These are phyloP conservation scores for Cirrhinus mrigala DNA, from an alignment of 2,797 vertebrate species.

Conservation along the genomic window DNA sequence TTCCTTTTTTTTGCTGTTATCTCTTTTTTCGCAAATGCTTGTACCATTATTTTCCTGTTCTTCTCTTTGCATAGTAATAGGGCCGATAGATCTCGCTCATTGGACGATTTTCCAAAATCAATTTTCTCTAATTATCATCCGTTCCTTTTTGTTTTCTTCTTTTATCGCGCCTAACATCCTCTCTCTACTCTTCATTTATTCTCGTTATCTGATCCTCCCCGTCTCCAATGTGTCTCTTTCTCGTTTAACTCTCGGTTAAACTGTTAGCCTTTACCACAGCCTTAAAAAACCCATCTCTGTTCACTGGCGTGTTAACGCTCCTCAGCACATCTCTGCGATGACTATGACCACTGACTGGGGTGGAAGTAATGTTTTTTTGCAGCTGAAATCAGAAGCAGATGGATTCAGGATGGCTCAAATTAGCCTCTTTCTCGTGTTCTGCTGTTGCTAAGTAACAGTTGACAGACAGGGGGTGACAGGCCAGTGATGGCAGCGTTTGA, in stretches of 20 bases:
- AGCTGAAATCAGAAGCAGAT: conserved; percentile 62
- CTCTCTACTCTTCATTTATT: conserved; percentile 20
- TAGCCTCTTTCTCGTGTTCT: conserved; percentile 58
- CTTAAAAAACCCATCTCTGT: conserved; percentile 38
- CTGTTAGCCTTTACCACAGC: conserved; percentile 44
- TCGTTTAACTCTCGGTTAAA: conserved; percentile 45
- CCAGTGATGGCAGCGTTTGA: conserved; percentile 66
- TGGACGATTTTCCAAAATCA: conserved; percentile 26
- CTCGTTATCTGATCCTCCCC: conserved; percentile 24
- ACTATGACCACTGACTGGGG: conserved; percentile 66
- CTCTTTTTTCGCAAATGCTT: conserved; percentile 18
- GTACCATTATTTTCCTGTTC: conserved; percentile 21
- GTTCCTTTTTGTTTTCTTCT: conserved; percentile 27
- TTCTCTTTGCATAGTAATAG: conserved; percentile 40
- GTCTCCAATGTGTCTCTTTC: conserved; percentile 14
- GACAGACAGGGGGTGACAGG: conserved; percentile 69
- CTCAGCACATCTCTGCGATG: conserved; percentile 57
- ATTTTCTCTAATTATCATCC: conserved; percentile 46
- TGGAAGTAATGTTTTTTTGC: conserved; percentile 69
- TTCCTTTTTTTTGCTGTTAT: conserved; percentile 35
- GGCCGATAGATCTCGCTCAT: conserved; percentile 16
- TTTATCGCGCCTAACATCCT: conserved; percentile 16
- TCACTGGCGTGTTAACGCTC: conserved; percentile 55
- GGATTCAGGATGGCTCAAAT: conserved; percentile 67
- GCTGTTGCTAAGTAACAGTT: conserved; percentile 69